These are phyloP conservation scores for Kryptopterus vitreolus DNA, from an alignment of 2,797 vertebrate species.

Conservation along the genomic window DNA sequence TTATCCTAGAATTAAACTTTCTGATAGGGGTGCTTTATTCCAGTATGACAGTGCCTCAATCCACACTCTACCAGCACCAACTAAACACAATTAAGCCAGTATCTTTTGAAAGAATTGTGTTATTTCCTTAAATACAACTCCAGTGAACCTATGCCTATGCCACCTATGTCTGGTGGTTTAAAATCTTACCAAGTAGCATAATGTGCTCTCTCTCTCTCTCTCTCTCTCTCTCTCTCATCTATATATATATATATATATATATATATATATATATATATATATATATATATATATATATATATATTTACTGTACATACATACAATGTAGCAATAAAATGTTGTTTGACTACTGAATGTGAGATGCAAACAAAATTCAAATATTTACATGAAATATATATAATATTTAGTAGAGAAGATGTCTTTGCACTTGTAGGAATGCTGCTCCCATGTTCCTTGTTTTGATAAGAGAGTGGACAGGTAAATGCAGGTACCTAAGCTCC, in stretches of 20 bases:
- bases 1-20: neutral
- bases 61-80: neutral
- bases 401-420: neutral
- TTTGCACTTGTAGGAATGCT: slow-evolving; percentile 24
- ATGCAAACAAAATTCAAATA: neutral
- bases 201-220: no score
- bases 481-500: slow-evolving; percentile 32
- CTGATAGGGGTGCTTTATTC: slow-evolving; percentile 4
- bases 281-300: neutral
- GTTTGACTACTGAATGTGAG: no score
- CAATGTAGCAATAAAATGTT: neutral
- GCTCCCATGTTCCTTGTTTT: slow-evolving; percentile 14
- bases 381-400: neutral
- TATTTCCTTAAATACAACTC: neutral
- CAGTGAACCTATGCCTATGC: neutral
- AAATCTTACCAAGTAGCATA: neutral
- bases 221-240: no score
- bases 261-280: neutral
- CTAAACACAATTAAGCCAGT: neutral
- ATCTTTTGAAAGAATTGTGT: slow-evolving; percentile 7
- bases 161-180: no score
- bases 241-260: neutral
- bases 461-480: neutral
- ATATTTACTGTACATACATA: neutral
- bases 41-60: neutral